Base-by-base conservation (phyloP, 2,888 invertebrate genomes). In the Pristionchus mayeri region DNA sequence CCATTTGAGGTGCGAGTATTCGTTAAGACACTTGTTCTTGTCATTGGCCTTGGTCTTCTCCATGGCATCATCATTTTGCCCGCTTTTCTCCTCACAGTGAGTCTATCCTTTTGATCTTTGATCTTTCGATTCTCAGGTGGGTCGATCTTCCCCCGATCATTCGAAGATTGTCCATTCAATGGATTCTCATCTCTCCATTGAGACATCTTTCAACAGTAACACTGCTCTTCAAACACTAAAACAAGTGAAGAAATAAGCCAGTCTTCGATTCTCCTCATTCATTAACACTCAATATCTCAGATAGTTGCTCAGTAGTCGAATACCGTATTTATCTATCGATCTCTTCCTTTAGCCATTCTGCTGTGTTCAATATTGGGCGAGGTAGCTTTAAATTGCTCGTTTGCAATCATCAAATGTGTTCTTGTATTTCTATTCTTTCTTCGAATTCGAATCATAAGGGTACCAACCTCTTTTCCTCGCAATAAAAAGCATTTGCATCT, bases 51-150 rank as follows among this genome's bases (percentile, higher is more conserved):
- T 9, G 90, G 90, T 3, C 86, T 90, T 18, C 67, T 89, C 0
- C 90, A 90, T 83, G 90, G 90, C 44, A 89, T 90, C n/a, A 85
- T 89, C 16, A 88, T 90, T 84, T 85, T 90, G 34, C 90, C 90
- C 3, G 88, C 89, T 2, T 82, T 90, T 11, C 84, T 90, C 18
- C 63, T 90, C n/a, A 87, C 88, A 30, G 89, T 89, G 30, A 84
- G 85, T 84, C 27, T 7, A 34, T 76, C 37, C 16, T 6, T 48
- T 24, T 76, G 18, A 30, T 48, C n/a, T 24, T 27, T 48, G 24
- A 27, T 27, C n/a, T 24, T 76, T 48, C 18, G 13, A n/a, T 76
- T 48, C n/a, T 21, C 48, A 84, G 84, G 84, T 84, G 50, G 84
- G 84, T 24, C 50, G 84, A 13, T 76, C 76, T 13, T 79, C 79